These are phyloP conservation scores for Propithecus deckenii DNA, from an alignment of 2,797 vertebrate genomes.

Conservation along the genomic window DNA sequence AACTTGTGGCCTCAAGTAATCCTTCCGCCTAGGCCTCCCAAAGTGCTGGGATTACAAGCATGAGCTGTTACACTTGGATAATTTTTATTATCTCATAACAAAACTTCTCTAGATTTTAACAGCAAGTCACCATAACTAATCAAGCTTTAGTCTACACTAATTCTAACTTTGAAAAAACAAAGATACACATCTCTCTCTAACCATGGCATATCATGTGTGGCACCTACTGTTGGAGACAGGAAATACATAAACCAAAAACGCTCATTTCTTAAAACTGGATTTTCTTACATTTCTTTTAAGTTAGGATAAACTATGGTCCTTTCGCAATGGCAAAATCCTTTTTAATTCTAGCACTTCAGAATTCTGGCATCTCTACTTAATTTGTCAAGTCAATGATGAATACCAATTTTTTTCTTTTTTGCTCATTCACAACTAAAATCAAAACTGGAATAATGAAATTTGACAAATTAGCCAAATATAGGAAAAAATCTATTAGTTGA, in stretches of 20 bases:
- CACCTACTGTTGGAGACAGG: neutral
- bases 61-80: neutral
- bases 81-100: conserved; percentile 9
- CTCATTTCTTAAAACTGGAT: conserved; percentile 21
- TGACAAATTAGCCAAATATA: neutral
- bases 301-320: neutral
- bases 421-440: conserved; percentile 4
- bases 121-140: conserved; percentile 15
- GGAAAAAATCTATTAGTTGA: neutral
- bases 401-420: neutral
- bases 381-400: neutral
- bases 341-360: conserved; percentile 52
- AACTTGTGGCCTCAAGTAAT: neutral
- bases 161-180: conserved; percentile 39
- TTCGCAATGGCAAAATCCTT: neutral
- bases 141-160: neutral
- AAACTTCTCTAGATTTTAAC: conserved; percentile 50
- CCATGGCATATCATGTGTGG: neutral
- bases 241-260: conserved; percentile 10
- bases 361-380: conserved; percentile 43
- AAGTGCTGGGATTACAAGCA: neutral
- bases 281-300: conserved; percentile 28
- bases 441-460: conserved; percentile 17
- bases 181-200: neutral
- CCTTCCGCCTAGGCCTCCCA: neutral